Base-by-base conservation (phyloP, 1,140 invertebrate species). In the Lasioglossum baleicum region DNA sequence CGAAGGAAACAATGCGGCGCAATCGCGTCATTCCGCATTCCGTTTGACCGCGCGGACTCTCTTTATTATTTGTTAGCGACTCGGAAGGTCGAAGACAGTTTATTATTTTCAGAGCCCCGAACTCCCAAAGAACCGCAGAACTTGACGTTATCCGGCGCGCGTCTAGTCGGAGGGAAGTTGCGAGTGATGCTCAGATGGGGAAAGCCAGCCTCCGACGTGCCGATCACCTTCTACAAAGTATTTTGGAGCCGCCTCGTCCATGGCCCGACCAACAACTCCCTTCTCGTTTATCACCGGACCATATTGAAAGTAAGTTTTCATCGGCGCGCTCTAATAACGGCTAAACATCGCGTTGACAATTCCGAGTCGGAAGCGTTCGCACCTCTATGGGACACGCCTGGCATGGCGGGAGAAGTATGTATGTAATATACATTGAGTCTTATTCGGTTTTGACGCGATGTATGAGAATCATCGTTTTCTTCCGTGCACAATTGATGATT, bases 51-150 rank as follows among this genome's bases (percentile, higher is more conserved):
- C 15, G 51, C 17, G 13, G 51, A 15, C 17, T 20, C 17, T 17
- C 17, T 5, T 15, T 53, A 6, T 20, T 7, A 7, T 58, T 58
- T 20, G 56, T 20, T 7, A 56, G 15, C 15, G 51, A 2, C 20
- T 56, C 17, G 6, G 6, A 56, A 20, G n/a, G 15, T 15, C n/a
- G 17, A n/a, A 7, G 17, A 1, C 7, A 58, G 7, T 58, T 58
- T n/a, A n/a, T 58, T 58, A 20, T 58, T 58, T 58, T n/a, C n/a
- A 58, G 56, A 58, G 69, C 96, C 96, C 1, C 93, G 94, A 70
- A 94, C 94, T 22, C 96, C 96, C 1, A 94, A 94, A 22, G 92
- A 94, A 31, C 96, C 96, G 0, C 93, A 93, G 81, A 95, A 95
- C 83, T 90, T 95, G 65, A 93, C 93, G 56, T 91, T 96, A 17